Evolutionary conservation across 1,140 invertebrate genomes (phyloP).

Genomic region (Mamestra configurata): DNA sequence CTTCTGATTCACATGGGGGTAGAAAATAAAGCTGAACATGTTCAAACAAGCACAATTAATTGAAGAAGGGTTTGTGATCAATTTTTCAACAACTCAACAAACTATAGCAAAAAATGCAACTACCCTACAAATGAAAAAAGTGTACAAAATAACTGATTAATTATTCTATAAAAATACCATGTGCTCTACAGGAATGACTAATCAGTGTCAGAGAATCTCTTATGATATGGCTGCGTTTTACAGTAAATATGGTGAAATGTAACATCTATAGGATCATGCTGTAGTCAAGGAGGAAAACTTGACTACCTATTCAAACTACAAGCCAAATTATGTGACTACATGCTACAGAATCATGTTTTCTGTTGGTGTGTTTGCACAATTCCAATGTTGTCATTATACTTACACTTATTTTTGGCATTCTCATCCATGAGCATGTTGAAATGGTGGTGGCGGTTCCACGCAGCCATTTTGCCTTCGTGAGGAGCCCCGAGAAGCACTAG

Average conservation of each 20-base stretch:
- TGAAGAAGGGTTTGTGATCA: background rate
- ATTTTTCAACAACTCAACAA: background rate
- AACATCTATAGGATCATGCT: background rate
- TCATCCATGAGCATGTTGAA: slow-evolving; percentile 92
- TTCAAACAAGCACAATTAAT: background rate
- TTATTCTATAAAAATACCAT: slow-evolving; percentile 8
- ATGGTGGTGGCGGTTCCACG: slow-evolving; percentile 92
- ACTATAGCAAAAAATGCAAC: background rate
- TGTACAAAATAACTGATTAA: no score
- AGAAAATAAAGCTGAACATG: background rate
- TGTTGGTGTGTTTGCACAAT: background rate
- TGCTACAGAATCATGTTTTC: background rate
- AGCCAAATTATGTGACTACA: background rate
- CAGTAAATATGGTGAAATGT: background rate
- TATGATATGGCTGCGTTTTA: background rate
- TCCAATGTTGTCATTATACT: slow-evolving; percentile 73
- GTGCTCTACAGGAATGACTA: background rate
- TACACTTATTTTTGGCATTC: slow-evolving; percentile 91
- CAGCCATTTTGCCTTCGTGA: slow-evolving; percentile 89
- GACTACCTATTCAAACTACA: background rate
- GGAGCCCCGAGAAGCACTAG: slow-evolving; percentile 88
- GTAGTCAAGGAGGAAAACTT: background rate
- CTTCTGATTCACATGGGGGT: background rate
- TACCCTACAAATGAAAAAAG: no score
- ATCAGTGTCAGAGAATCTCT: background rate